These are phyloP conservation scores for Belgica antarctica DNA, from an alignment of 2,888 invertebrate genomes.

Conservation along the genomic window DNA sequence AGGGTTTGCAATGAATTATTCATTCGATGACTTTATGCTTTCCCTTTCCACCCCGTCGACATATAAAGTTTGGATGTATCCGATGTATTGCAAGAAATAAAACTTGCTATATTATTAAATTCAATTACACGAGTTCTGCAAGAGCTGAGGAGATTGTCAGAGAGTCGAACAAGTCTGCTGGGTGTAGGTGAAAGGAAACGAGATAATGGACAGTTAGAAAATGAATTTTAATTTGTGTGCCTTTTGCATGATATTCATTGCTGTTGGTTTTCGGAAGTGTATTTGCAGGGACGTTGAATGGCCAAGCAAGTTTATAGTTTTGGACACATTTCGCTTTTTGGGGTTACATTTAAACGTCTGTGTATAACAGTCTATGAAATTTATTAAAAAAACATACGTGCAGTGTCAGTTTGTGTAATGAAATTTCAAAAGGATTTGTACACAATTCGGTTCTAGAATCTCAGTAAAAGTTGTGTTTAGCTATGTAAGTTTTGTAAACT, in stretches of 20 bases:
- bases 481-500: too few relatives aligned
- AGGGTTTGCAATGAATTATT: constrained; percentile 1
- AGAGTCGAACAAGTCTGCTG: constrained; percentile 19
- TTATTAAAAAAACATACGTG: too few relatives aligned
- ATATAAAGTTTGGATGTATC: neutral
- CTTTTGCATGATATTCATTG: neutral
- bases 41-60: neutral
- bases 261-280: neutral
- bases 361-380: too few relatives aligned
- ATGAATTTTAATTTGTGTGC: constrained; percentile 13
- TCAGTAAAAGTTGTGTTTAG: too few relatives aligned
- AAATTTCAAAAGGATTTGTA: too few relatives aligned
- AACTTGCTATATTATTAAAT: constrained; percentile 27
- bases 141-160: neutral
- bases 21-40: constrained; percentile 22
- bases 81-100: neutral
- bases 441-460: too few relatives aligned
- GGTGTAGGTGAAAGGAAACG: neutral
- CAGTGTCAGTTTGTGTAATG: too few relatives aligned
- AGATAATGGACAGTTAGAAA: constrained; percentile 17
- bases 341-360: too few relatives aligned
- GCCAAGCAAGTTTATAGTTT: too few relatives aligned
- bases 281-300: too few relatives aligned
- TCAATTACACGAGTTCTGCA: constrained; percentile 18
- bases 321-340: too few relatives aligned